Evolutionary conservation across 2,797 vertebrate species (phyloP).

Genomic region (Mormyrops attenuatus): DNA sequence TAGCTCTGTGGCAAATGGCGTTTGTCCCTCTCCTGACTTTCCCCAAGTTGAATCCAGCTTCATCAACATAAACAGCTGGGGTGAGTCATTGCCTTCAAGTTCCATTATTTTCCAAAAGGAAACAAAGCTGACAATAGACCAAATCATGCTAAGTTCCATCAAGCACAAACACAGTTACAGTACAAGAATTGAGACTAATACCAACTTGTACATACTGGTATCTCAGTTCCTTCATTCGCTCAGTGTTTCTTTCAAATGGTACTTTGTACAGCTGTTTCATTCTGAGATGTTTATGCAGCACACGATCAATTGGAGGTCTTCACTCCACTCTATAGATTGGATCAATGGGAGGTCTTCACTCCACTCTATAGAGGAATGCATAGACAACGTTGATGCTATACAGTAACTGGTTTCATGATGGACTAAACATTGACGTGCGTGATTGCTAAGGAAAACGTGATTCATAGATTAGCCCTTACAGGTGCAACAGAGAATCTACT

Average conservation of each 20-base stretch:
- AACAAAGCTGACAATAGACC: background rate
- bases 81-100: background rate
- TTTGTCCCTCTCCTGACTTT: background rate
- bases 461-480: background rate
- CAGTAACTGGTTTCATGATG: background rate
- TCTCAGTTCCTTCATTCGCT: background rate
- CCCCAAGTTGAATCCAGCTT: background rate
- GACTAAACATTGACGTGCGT: background rate
- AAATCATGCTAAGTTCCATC: background rate
- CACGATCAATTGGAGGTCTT: background rate
- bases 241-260: background rate
- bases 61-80: background rate
- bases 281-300: background rate
- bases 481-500: background rate
- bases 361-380: background rate
- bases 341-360: background rate
- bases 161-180: background rate
- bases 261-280: background rate
- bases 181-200: background rate
- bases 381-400: background rate
- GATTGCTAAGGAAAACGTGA: background rate
- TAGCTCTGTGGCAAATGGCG: background rate
- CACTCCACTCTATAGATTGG: background rate
- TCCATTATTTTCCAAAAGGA: background rate
- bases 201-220: background rate